phyloP scores from a whole-genome alignment of 2,113 vertebrate genomes.

The Zapornia atra region DNA sequence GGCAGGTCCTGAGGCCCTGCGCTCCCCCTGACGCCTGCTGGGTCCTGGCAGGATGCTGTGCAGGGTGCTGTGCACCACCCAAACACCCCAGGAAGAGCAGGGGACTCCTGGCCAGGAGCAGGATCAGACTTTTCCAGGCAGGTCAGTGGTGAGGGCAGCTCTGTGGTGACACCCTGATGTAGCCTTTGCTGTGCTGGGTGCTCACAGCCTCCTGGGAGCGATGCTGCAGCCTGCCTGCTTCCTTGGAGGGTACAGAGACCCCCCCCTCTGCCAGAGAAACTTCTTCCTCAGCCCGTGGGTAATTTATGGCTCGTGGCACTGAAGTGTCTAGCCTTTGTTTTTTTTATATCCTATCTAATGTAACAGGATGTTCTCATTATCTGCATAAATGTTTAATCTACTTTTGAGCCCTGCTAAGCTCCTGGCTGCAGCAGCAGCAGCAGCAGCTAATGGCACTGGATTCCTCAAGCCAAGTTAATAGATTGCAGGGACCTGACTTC shows the following conservation, averaged over 20 bases:
- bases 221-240: not conserved
- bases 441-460: conserved; percentile 4
- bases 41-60: no score
- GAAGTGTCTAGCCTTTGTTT: conserved; percentile 62
- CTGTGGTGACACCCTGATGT: not conserved
- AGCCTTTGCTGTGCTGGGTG: not conserved
- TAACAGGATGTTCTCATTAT: conserved; percentile 70
- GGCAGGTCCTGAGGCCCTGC: not conserved
- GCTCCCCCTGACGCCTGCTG: fast-evolving
- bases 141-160: not conserved
- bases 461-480: conserved; percentile 40
- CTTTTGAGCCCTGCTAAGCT: conserved; percentile 29
- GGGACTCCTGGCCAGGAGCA: not conserved
- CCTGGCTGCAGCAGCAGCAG: not conserved
- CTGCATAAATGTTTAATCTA: conserved; percentile 63
- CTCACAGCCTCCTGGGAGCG: not conserved
- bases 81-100: not conserved
- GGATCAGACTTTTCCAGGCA: not conserved
- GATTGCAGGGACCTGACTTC: conserved; percentile 41
- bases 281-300: not conserved
- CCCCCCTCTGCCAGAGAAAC: not conserved
- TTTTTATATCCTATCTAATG: conserved; percentile 60
- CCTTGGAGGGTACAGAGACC: not conserved
- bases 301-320: conserved; percentile 53
- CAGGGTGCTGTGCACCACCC: not conserved